Base-by-base conservation (phyloP, 2,797 vertebrate species). In the Cirrhinus molitorella region DNA sequence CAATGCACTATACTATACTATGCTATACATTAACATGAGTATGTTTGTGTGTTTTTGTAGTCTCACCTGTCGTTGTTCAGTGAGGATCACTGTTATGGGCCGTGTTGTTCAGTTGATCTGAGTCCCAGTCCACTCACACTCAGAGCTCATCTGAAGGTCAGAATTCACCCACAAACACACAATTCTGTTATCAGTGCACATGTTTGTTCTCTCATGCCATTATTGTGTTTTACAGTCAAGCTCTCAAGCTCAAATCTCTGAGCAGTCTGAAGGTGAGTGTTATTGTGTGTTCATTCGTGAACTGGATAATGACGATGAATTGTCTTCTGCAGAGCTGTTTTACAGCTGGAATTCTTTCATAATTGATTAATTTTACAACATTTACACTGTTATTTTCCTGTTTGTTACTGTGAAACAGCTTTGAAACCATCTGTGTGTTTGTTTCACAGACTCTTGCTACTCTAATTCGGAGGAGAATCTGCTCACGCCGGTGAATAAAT, bases 31-130 rank as follows among this genome's bases (percentile, higher is more conserved):
- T 16, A 14, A 13, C 74, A 3, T 89, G 25, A 23, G 8, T 88
- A 45, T 82, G 61, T n/a, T n/a, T 75, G 19, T 85, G 23, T 74
- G 66, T 34, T 61, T 17, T 25, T 80, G 16, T 88, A 95, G 95
- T 95, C 94, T 79, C 90, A 93, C 85, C 86, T 95, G 85, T 95
- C 94, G 37, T 90, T 95, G 87, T 92, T 94, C 88, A 94, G 93
- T 31, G 94, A 95, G 84, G 95, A 95, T 53, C 94, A 94, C 87
- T 95, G 95, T 89, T 94, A 94, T 0, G 92, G 91, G 14, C 95
- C 93, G 34, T 96, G 95, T 90, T 96, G 95, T 57, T 95, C 94
- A 45, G 87, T 90, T 2, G 91, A 86, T 72, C 85, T 91, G 31
- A 94, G 90, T 87, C 88, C 91, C 11, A 88, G 85, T 57, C 90